Conservation (phyloP, 2,113 vertebrate genomes). For the Perca flavescens region DNA sequence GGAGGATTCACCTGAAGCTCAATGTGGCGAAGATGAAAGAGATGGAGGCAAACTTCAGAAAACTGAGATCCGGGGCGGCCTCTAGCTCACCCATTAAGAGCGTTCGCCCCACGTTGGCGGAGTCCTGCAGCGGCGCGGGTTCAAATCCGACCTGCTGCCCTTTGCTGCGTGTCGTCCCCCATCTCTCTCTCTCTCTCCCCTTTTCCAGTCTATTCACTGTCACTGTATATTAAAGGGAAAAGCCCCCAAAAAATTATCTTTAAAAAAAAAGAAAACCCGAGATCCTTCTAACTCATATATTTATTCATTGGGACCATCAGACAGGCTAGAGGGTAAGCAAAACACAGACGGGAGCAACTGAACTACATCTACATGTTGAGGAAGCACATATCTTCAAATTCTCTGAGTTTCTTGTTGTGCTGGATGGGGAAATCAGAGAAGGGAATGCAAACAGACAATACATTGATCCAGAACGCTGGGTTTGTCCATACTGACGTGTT, state of each 20-base stretch:
- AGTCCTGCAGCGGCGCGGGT: no score
- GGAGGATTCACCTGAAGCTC: slow-evolving; percentile 14
- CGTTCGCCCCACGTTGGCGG: no score
- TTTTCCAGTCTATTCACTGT: no score
- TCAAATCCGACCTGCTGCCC: no score
- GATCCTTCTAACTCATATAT: neutral
- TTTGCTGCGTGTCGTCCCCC: no score
- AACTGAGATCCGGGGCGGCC: neutral
- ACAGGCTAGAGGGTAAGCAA: neutral
- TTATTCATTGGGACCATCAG: neutral
- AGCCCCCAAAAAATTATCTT: no score
- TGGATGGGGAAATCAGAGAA: neutral
- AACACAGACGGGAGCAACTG: neutral
- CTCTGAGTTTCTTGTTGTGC: neutral
- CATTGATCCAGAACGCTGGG: neutral
- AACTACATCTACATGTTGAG: neutral
- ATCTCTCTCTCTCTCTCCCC: no score
- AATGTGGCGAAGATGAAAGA: slow-evolving; percentile 26
- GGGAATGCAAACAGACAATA: neutral
- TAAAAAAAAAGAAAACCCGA: no score
- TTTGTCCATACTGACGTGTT: neutral
- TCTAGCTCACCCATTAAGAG: no score
- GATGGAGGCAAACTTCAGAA: slow-evolving; percentile 16
- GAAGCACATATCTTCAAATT: neutral
- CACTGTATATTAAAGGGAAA: no score